Evolutionary conservation across 1,140 invertebrate genomes (phyloP), one percentile per base, ranked within the genome.

Genomic region (Nymphalis io): DNA sequence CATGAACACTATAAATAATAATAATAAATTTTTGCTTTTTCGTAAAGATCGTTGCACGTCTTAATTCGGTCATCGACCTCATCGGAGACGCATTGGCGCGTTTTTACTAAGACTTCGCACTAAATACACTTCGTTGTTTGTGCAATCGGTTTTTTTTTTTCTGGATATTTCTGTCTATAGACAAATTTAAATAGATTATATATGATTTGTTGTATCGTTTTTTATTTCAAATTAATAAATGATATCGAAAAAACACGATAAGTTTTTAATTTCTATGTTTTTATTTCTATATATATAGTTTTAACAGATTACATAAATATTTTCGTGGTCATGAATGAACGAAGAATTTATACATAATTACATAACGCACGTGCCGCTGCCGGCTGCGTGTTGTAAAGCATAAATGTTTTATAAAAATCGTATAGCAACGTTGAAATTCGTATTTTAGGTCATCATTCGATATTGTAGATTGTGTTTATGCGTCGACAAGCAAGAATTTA

Each of bases 31-130:
- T 67, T 58, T 40, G 21, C 48, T 57, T 60, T 68, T 55, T 55
- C 46, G 68, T 70, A 70, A 70, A 70, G 55, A 59, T 39, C 53
- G 68, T 65, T 64, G 55, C 60, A 33, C 68, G 61, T 60, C 57
- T 65, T 70, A 70, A 70, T 70, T 70, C 68, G 68, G 61, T 64
- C 68, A 21, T 64, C 55, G 68, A 70, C 61, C 68, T 51, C 61
- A 27, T 44, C 53, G 51, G 33, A 62, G 63, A 38, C 67, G 48
- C 60, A 65, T 40, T 60, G 39, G 44, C 57, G 16, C 44, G 68
- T 70, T 70, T 70, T 70, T 70, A 57, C 68, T 70, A 57, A 18
- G 62, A 42, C 55, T 57, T 42, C 62, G 40, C 62, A 27, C 61
- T 63, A 27, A 63, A 63, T 60, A 63, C 38, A 63, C 44, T 16